These are phyloP conservation scores for Alouatta palliata DNA, from an alignment of 2,113 vertebrate species.

Conservation along the genomic window DNA sequence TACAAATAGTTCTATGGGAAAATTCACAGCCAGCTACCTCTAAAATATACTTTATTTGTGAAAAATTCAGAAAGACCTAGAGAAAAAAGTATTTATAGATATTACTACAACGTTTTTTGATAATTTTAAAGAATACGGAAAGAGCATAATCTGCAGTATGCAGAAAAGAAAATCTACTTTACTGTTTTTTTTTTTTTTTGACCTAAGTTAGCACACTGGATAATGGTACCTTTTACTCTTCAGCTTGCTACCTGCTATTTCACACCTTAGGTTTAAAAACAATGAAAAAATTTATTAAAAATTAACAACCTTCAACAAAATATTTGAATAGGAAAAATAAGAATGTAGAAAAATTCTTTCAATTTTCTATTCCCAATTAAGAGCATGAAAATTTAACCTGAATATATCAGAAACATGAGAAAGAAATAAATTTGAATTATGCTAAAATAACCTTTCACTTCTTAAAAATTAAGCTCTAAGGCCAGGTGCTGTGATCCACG, in stretches of 20 bases:
- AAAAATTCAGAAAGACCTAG: conserved; percentile 34
- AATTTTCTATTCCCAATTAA: background rate
- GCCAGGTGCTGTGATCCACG: too few relatives aligned
- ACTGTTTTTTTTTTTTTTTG: background rate
- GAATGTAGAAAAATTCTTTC: background rate
- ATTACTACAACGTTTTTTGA: background rate
- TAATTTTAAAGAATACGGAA: conserved; percentile 24
- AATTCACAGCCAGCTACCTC: background rate
- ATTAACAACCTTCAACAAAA: background rate
- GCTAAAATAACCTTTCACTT: background rate
- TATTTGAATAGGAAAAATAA: background rate
- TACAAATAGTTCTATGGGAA: conserved; percentile 40
- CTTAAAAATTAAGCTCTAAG: background rate
- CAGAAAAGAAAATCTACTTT: background rate
- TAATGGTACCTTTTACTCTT: background rate
- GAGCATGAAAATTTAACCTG: background rate
- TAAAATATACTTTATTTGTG: conserved; percentile 35
- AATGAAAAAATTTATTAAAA: background rate
- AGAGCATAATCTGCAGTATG: background rate
- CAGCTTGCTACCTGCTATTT: background rate
- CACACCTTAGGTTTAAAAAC: background rate
- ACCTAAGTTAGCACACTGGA: background rate
- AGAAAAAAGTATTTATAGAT: background rate
- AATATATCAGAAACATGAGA: background rate
- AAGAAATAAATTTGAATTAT: background rate